These are phyloP conservation scores for Istiophorus platypterus DNA, from an alignment of 2,113 vertebrate genomes.

Conservation along the genomic window DNA sequence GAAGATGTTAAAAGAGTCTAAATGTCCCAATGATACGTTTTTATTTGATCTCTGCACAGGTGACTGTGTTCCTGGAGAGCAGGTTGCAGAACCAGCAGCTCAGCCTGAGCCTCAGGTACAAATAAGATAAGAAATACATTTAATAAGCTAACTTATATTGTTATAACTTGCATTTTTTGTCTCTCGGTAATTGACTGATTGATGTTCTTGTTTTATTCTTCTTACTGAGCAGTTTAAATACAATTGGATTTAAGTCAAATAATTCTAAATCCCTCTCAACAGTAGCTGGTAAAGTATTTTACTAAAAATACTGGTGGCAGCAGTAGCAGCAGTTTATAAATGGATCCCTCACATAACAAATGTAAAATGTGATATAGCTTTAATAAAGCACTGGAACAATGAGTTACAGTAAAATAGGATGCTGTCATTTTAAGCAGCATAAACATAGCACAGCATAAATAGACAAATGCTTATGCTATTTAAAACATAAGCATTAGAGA, in stretches of 20 bases:
- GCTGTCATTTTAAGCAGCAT: too few relatives aligned
- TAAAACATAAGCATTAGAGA: neutral
- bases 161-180: neutral
- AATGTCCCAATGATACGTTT: neutral
- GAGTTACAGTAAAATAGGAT: too few relatives aligned
- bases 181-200: neutral
- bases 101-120: constrained; percentile 67
- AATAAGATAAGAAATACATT: neutral
- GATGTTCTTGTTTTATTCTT: neutral
- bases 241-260: neutral
- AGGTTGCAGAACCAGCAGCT: neutral
- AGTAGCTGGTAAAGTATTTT: neutral
- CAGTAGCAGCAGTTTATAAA: too few relatives aligned
- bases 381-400: too few relatives aligned
- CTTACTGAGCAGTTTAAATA: neutral
- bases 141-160: neutral
- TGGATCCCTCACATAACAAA: too few relatives aligned
- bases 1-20: neutral
- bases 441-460: too few relatives aligned
- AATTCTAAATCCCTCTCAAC: neutral
- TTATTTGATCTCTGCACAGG: constrained; percentile 62
- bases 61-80: constrained; percentile 89
- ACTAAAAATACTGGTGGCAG: neutral
- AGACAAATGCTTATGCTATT: too few relatives aligned
- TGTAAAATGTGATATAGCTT: too few relatives aligned